These are phyloP conservation scores for Myoxocephalus aenaeus DNA, from an alignment of 2,797 vertebrate genomes.

Conservation along the genomic window DNA sequence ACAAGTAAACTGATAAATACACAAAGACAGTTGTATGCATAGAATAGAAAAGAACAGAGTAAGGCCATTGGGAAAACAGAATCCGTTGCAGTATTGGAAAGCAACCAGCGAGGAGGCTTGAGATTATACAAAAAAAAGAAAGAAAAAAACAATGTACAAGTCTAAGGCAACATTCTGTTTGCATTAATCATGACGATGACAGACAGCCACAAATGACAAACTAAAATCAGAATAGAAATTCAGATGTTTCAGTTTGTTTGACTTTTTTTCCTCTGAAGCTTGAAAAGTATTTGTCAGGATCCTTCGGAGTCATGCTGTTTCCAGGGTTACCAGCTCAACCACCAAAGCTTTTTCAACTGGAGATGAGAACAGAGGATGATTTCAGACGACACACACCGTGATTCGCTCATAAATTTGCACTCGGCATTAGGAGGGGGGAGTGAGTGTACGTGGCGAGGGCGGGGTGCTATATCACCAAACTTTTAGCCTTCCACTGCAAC, in stretches of 20 bases:
- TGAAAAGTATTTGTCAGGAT: slow-evolving; percentile 56
- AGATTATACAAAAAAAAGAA: slow-evolving; percentile 67
- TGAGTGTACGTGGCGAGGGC: slow-evolving; percentile 20
- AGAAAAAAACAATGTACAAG: slow-evolving; percentile 72
- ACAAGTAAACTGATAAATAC: slow-evolving; percentile 73
- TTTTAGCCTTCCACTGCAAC: slow-evolving; percentile 71
- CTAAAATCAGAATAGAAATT: slow-evolving; percentile 37
- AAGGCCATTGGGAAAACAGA: slow-evolving; percentile 84
- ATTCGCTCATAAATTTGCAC: slow-evolving; percentile 59
- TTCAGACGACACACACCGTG: slow-evolving; percentile 50
- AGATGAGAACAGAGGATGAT: slow-evolving; percentile 55
- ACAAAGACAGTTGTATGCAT: slow-evolving; percentile 83
- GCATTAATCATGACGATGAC: slow-evolving; percentile 72
- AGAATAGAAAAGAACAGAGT: slow-evolving; percentile 83
- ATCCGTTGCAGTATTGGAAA: slow-evolving; percentile 73
- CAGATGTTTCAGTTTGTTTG: background rate
- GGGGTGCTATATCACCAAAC: slow-evolving; percentile 44
- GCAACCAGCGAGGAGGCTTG: slow-evolving; percentile 73
- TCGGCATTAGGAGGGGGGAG: slow-evolving; percentile 37
- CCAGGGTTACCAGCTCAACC: slow-evolving; percentile 69
- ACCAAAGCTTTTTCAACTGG: slow-evolving; percentile 58
- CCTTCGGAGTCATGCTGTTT: slow-evolving; percentile 60
- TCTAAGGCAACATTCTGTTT: slow-evolving; percentile 84
- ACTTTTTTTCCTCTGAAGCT: slow-evolving; percentile 30
- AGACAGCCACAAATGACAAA: slow-evolving; percentile 52